Evolutionary conservation across 2,113 vertebrate species (phyloP), one percentile per base, ranked within the genome.

Genomic region (Gymnorhina tibicen): DNA sequence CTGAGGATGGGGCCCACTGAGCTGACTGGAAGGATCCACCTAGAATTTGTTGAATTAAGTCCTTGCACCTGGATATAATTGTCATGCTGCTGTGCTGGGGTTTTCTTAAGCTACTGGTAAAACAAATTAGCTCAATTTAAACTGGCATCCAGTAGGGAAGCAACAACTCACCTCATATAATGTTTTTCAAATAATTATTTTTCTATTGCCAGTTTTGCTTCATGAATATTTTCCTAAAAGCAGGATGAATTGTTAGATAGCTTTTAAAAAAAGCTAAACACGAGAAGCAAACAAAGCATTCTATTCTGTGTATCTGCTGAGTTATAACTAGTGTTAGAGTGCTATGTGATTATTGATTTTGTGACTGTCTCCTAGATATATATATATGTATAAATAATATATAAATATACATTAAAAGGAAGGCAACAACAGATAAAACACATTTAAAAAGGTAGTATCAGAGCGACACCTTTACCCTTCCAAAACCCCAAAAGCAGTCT

Each of bases 11-110:
- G 97, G 94, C 95, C 96, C 96, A 97, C 90, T 83, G 86, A 98
- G 98, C 98, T 93, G 98, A 98, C 97, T 98, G 98, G 98, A 99
- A 98, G 95, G 97, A 99, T 99, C 98, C 98, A 98, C 98, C 98
- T 98, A 98, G 99, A 99, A 98, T 99, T 99, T 99, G 98, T 99
- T 98, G 99, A 99, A 99, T 99, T 99, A 99, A 99, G 99, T 99
- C 98, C 98, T 98, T 99, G 99, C 99, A 99, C 99, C 99, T 99
- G 99, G 98, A 99, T 98, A 97, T 99, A 99, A 99, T 99, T 99
- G 99, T 99, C 97, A 96, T 96, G 98, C 98, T 81, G 98, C 99
- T 99, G 99, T 99, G 99, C 98, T 98, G 99, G 99, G 99, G 98
- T 98, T 98, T 99, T 98, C 98, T 98, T 97, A 98, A 98, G 98